Base-by-base conservation (phyloP, 2,888 invertebrate species). In the Leucania comma region DNA sequence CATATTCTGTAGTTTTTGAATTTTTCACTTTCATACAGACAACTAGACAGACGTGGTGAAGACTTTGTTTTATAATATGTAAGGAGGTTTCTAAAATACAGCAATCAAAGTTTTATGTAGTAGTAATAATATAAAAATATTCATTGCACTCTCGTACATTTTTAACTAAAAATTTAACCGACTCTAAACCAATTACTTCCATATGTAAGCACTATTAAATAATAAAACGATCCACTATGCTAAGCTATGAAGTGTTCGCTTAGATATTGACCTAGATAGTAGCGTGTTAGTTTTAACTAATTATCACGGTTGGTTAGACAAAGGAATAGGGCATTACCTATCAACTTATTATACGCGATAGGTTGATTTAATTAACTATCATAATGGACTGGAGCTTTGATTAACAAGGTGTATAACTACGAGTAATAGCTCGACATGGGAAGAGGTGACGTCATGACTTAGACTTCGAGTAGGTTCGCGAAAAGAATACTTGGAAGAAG, bases 281-380 rank as follows among this genome's bases (percentile, higher is more conserved):
- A 51, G 22, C 46, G 1, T 46, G 60, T 68, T 59, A 72, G 58
- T 68, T 76, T 68, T 54, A 59, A 73, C 54, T 68, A 68, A 68
- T 60, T 60, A 60, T 68, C 24, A 48, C 75, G 59, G 59, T 68
- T 54, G 22, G 38, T 60, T 68, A 42, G 32, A 76, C 38, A 56
- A 75, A 56, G 38, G 32, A 75, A 32, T 68, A 14, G 17, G 38
- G 20, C 10, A 72, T 54, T 24, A 58, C 17, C 67, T 12, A 46
- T 20, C 6, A 51, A 48, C 14, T 54, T 46, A 38, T 12, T 62
- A 17, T 12, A 26, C 38, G 26, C 32, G 54, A 68, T 50, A 42
- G 38, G 68, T 50, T 32, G 20, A 48, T n/a, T 68, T 51, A 8
- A 54, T 9, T 42, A 54, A 12, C n/a, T 38, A 73, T 72, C 22